Base-by-base conservation (phyloP, 1,140 invertebrate species). In the Drosophila mauritiana region DNA sequence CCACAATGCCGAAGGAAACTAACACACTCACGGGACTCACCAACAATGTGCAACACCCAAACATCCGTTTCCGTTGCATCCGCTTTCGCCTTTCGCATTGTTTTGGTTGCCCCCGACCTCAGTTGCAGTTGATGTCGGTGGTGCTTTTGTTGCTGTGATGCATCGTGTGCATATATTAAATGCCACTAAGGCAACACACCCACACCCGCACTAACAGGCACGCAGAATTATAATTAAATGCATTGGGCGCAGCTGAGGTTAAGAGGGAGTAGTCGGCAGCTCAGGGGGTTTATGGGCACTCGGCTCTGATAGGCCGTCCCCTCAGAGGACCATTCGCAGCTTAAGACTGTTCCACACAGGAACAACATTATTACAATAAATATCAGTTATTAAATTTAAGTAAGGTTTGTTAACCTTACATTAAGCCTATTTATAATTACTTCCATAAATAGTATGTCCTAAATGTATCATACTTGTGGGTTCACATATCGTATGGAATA, bases 31-130 rank as follows among this genome's bases (percentile, higher is more conserved):
- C 63, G 40, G 40, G 40, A 45, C 40, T 36, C 42, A 34, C 65
- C 69, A 59, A 84, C 84, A 89, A 80, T 88, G 84, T 84, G 84
- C 85, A 88, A 89, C 84, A 88, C 84, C 80, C 84, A 88, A 84
- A 88, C 84, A 84, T 88, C 84, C 84, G 84, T 72, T 88, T 88
- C 80, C 84, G 72, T 59, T 67, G 84, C 80, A 88, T 88, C 83
- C 83, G 84, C 75, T 84, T 79, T 78, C 67, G 78, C 63, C 58
- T 56, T 78, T 69, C 86, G 80, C 84, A 76, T 79, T 78, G 81
- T 85, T 76, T 82, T 84, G 75, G 62, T 58, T 63, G 83, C 74
- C 79, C 57, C 61, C 58, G 62, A 48, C 67, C 63, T 70, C 51
- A 56, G 68, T 48, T 70, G 52, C 68, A 70, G 63, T 68, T 43